A percentile compares a stretch with the other conserved stretches of the same genome.
phyloP scores from a whole-genome alignment of 2,888 invertebrate species.

The Polyploca ridens region DNA sequence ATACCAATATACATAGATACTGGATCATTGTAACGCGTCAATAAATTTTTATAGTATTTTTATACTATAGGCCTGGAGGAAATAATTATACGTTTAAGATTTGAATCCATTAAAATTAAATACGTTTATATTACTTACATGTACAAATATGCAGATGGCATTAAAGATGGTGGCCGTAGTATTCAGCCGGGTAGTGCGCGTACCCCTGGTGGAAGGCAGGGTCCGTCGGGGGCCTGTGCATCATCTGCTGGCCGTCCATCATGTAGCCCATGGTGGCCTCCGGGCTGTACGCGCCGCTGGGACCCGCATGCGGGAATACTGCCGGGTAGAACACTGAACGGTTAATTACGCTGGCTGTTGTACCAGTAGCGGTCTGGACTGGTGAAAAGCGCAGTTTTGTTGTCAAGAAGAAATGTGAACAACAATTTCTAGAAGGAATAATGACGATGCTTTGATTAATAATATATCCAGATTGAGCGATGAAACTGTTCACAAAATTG shows the following conservation, averaged over 20 bases:
- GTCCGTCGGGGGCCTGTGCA: slow-evolving; percentile 97
- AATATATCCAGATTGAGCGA: too few relatives aligned
- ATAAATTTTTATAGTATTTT: too few relatives aligned
- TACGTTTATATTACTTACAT: slow-evolving; percentile 69
- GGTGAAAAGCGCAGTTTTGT: not conserved
- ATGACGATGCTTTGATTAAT: too few relatives aligned
- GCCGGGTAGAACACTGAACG: slow-evolving; percentile 81
- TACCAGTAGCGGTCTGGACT: slow-evolving; percentile 22
- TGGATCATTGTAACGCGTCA: too few relatives aligned
- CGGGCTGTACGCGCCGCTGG: slow-evolving; percentile 97
- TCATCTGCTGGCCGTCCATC: slow-evolving; percentile 99
- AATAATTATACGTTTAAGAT: too few relatives aligned
- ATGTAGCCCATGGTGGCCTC: slow-evolving; percentile 98
- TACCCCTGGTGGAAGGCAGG: slow-evolving; percentile 97
- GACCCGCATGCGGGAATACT: slow-evolving; percentile 98
- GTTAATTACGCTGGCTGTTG: slow-evolving; percentile 75
- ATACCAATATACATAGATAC: not conserved
- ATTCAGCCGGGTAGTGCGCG: slow-evolving; percentile 95
- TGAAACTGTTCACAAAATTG: too few relatives aligned
- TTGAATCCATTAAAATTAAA: too few relatives aligned
- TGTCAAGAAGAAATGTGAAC: not conserved
- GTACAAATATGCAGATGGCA: slow-evolving; percentile 72
- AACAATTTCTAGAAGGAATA: too few relatives aligned
- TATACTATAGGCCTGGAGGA: too few relatives aligned
- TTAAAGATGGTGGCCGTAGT: slow-evolving; percentile 97